These are phyloP conservation scores for Antedon mediterranea DNA, from an alignment of 53 echinoderm and acorn worm species.

Conservation along the genomic window DNA sequence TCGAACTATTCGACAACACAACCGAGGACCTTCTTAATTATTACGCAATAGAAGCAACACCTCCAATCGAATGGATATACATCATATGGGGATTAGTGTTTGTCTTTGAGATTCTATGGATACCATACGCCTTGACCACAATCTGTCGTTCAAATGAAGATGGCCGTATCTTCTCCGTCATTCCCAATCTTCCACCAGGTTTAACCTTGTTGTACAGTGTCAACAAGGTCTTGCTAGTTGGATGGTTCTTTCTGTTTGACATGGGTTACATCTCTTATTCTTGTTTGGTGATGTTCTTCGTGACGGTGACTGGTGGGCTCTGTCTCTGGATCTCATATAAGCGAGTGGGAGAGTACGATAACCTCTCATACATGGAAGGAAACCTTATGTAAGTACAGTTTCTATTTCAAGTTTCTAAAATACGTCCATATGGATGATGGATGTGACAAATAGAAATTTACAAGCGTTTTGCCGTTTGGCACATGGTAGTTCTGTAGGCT, in stretches of 20 bases:
- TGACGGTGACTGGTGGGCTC: slow-evolving; percentile 28
- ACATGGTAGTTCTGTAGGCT: no score
- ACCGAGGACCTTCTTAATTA: background rate
- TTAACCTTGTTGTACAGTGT: slow-evolving; percentile 11
- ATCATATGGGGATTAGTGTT: slow-evolving; percentile 24
- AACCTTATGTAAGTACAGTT: slow-evolving; percentile 23
- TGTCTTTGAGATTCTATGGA: slow-evolving; percentile 23
- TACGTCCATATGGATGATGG: no score
- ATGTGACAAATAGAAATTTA: no score
- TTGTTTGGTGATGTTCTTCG: slow-evolving; percentile 13
- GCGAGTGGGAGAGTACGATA: slow-evolving; percentile 18
- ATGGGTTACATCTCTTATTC: slow-evolving; percentile 20
- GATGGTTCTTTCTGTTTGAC: slow-evolving; percentile 48
- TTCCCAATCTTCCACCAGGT: background rate
- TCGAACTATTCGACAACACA: background rate
- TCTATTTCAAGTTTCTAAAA: background rate
- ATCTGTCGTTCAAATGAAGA: slow-evolving; percentile 20
- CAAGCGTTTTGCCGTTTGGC: no score
- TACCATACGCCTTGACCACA: slow-evolving; percentile 14
- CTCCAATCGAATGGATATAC: slow-evolving; percentile 35
- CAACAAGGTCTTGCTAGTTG: slow-evolving; percentile 37
- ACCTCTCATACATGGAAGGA: slow-evolving; percentile 16
- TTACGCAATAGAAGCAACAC: background rate
- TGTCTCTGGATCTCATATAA: slow-evolving; percentile 26
- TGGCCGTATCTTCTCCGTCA: background rate